Evolutionary conservation across 1,140 invertebrate genomes (phyloP), one percentile per base, ranked within the genome.

Genomic region (Eriosoma lanigerum): DNA sequence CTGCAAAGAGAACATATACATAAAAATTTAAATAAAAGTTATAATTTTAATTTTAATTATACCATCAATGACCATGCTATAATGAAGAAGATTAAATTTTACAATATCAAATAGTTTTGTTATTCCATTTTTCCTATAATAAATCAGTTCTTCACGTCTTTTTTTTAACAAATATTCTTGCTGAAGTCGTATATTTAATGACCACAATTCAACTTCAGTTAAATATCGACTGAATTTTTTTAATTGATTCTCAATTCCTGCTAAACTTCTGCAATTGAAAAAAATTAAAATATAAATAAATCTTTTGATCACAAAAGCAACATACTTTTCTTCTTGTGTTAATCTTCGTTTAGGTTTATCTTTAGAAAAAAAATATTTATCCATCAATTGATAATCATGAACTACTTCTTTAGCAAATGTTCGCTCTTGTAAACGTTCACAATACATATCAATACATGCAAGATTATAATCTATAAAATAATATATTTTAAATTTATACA

Each of bases 121-220:
- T 24, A 78, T 60, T 60, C 75, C 75, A 46, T 78, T 78, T 78
- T 78, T 78, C 19, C 75, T 78, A 24, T 78, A 78, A 78, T 62
- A 60, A 1, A 62, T 24, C 1, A 78, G 15, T 44, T 78, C 75
- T n/a, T 78, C 75, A 12, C 56, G 56, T 9, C 75, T 56, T 62
- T 78, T 78, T 78, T 78, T 78, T 12, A 78, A 10, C 19, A 78
- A 19, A 62, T 78, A 78, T 78, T 78, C 75, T 48, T 78, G 56
- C 17, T 62, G 32, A 0, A 78, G 38, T 3, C 75, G 52, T n/a
- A 62, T 48, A 46, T 44, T 78, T 24, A 78, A 62, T 46, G 75
- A 78, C 75, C 75, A 78, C 15, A 44, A 26, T 46, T 78, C 75
- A 13, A 26, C 17, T 48, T 78, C 75, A 9, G 56, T 24, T 46